These are phyloP conservation scores for Anagyrus pseudococci DNA, from an alignment of 2,888 invertebrate species.

Conservation along the genomic window DNA sequence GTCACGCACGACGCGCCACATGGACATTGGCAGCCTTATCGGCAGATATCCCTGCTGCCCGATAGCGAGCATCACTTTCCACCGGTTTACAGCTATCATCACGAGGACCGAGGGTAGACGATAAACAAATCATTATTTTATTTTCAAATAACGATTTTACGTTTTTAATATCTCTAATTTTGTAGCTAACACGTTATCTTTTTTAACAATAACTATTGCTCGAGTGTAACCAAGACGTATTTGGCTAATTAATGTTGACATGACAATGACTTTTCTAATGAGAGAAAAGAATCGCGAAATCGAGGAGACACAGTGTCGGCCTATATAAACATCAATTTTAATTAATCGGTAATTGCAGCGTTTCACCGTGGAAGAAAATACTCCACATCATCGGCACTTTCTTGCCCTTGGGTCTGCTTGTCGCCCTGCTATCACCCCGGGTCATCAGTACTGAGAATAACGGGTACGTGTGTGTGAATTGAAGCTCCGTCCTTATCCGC, in stretches of 20 bases:
- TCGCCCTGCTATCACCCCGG: constrained; percentile 71
- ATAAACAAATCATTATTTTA: not conserved
- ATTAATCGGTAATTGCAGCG: constrained; percentile 42
- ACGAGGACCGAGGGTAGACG: not conserved
- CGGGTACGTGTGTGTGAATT: constrained; percentile 48
- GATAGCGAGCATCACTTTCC: constrained; percentile 7
- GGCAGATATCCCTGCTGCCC: constrained; percentile 22
- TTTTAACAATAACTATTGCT: too few relatives aligned
- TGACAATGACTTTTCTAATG: not conserved
- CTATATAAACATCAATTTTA: too few relatives aligned
- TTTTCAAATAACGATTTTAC: not conserved
- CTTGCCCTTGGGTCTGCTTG: constrained; percentile 74
- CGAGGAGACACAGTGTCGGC: too few relatives aligned
- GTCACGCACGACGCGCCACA: constrained; percentile 42
- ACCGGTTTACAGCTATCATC: not conserved
- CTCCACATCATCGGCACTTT: constrained; percentile 72
- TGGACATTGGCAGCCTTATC: constrained; percentile 48
- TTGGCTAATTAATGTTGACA: too few relatives aligned
- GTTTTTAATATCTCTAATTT: too few relatives aligned
- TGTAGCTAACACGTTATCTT: too few relatives aligned
- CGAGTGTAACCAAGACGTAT: too few relatives aligned
- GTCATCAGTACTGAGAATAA: constrained; percentile 27
- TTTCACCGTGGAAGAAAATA: constrained; percentile 69
- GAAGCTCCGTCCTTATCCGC: not conserved
- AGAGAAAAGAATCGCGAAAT: not conserved